Percentiles rank a stretch among this genome's conserved stretches.
Evolutionary conservation across 1,140 invertebrate species (phyloP).

Genomic region (Pseudomyrmex gracilis): DNA sequence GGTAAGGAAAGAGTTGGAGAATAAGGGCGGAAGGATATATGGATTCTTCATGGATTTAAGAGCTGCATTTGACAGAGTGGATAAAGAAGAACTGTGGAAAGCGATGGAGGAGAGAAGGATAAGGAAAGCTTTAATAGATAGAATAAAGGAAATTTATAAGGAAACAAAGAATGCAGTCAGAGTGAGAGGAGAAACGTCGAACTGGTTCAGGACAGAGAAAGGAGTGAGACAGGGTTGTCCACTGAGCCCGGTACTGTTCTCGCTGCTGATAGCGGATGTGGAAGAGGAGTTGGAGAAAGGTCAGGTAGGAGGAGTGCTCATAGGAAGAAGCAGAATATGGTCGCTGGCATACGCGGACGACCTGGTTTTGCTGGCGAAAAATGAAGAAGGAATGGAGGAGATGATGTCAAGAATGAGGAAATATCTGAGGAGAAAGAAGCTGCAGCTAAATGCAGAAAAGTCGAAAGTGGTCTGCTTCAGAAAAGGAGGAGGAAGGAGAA

Average conservation of each 20-base stretch:
- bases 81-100: not conserved
- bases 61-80: conserved; percentile 7
- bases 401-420: not conserved
- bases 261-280: too few relatives aligned
- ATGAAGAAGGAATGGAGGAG: not conserved
- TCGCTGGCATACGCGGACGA: too few relatives aligned
- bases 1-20: conserved; percentile 4
- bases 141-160: not conserved
- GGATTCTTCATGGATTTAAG: too few relatives aligned
- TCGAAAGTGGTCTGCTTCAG: conserved; percentile 53
- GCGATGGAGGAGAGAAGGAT: not conserved
- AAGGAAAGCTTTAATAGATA: not conserved
- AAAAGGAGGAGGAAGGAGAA: conserved; percentile 37
- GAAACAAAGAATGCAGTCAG: not conserved
- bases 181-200: not conserved
- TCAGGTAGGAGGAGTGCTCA: not conserved
- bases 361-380: too few relatives aligned
- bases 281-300: not conserved
- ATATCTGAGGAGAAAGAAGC: conserved; percentile 15
- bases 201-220: not conserved
- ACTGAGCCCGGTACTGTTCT: not conserved
- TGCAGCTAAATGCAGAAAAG: conserved; percentile 41
- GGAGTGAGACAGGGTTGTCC: conserved; percentile 6
- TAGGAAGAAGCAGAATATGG: too few relatives aligned
- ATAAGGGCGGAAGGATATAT: not conserved